These are phyloP conservation scores for Eilema sororculum DNA, from an alignment of 2,888 invertebrate genomes.

Conservation along the genomic window DNA sequence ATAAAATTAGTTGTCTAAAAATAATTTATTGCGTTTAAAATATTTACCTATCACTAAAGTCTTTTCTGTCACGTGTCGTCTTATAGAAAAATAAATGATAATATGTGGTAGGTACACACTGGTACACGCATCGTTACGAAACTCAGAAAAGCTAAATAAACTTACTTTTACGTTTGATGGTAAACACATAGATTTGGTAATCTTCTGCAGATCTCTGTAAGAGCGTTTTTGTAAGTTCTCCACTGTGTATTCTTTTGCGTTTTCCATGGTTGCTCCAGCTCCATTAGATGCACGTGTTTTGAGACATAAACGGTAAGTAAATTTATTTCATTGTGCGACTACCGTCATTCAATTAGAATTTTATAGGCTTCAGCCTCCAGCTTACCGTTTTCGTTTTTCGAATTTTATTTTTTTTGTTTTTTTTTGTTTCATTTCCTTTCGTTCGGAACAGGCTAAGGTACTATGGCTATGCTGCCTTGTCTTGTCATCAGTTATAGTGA, in stretches of 20 bases:
- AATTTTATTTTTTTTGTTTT: too few relatives aligned
- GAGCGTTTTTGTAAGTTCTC: slow-evolving; percentile 57
- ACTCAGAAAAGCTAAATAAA: neutral
- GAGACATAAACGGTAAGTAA: neutral
- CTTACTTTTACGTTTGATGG: slow-evolving; percentile 79
- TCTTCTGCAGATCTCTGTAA: slow-evolving; percentile 72
- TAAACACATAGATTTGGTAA: slow-evolving; percentile 69
- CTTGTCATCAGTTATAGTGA: too few relatives aligned
- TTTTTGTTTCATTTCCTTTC: too few relatives aligned
- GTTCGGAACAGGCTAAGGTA: too few relatives aligned
- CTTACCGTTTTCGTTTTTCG: neutral
- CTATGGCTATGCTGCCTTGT: too few relatives aligned
- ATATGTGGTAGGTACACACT: too few relatives aligned
- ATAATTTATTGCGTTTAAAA: neutral
- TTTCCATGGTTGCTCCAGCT: slow-evolving; percentile 36
- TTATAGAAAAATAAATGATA: neutral
- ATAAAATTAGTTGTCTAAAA: too few relatives aligned
- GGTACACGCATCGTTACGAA: neutral
- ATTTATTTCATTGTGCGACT: slow-evolving; percentile 9
- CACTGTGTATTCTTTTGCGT: slow-evolving; percentile 46
- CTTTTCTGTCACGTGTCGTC: neutral
- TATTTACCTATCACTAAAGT: neutral
- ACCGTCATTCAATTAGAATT: slow-evolving; percentile 6
- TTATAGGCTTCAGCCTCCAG: too few relatives aligned
- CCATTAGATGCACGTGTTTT: slow-evolving; percentile 16